These are phyloP conservation scores for Endotricha flammealis DNA, from an alignment of 2,888 invertebrate species.

Conservation along the genomic window DNA sequence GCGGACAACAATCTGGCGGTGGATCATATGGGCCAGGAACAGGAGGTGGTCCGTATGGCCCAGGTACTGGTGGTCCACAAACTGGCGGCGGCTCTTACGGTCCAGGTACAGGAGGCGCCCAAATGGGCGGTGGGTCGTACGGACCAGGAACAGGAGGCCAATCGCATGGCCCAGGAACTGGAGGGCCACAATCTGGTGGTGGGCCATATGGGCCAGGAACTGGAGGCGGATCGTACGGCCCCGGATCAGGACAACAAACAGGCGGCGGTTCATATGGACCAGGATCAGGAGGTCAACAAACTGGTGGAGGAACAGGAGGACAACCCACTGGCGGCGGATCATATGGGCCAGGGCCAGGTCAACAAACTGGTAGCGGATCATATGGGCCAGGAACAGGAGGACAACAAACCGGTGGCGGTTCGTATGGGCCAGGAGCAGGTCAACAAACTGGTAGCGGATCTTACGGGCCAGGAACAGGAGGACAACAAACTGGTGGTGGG, in stretches of 20 bases:
- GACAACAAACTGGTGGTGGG: constrained; percentile 6
- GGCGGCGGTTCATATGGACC: constrained; percentile 2
- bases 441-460: constrained; percentile 1
- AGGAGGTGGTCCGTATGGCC: background rate
- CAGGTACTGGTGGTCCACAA: background rate
- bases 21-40: background rate
- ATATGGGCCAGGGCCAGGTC: constrained; percentile 1
- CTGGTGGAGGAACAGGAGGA: background rate
- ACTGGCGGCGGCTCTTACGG: background rate
- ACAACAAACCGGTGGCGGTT: background rate
- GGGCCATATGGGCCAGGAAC: constrained; percentile 6
- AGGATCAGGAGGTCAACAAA: background rate
- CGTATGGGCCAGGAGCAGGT: constrained; percentile 5
- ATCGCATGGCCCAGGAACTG: no score
- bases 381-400: constrained; percentile 4
- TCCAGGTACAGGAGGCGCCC: background rate
- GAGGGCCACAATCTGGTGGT: background rate
- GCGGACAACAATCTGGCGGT: constrained; percentile 3
- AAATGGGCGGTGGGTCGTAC: constrained; percentile 7
- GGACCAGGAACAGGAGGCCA: constrained; percentile 5
- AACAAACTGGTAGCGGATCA: constrained; percentile 1
- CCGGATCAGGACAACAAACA: background rate
- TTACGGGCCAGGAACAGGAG: background rate
- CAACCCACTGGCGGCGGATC: background rate
- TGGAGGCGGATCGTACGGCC: background rate